A percentile compares a stretch with the other conserved stretches of the same genome.
Conservation (phyloP, 2,113 vertebrate genomes). For the Trogon surrucura region DNA sequence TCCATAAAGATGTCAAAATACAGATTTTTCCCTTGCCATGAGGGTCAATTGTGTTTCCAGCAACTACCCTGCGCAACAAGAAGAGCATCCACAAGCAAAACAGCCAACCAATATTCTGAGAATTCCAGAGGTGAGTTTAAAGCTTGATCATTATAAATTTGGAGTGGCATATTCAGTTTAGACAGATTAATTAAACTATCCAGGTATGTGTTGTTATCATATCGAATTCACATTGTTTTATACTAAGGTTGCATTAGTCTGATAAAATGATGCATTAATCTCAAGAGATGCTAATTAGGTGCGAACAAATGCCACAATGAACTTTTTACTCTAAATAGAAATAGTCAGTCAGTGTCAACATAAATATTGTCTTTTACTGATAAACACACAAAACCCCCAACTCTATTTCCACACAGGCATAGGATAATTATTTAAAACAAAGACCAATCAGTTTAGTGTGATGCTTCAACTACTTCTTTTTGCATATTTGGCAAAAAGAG, state of each 20-base stretch:
- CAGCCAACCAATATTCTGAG: slow-evolving; percentile 58
- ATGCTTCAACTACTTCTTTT: neutral
- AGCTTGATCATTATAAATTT: slow-evolving; percentile 70
- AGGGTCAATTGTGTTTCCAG: neutral
- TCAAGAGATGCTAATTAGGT: slow-evolving; percentile 72
- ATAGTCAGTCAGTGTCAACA: slow-evolving; percentile 58
- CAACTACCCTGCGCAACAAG: neutral
- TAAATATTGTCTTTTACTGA: slow-evolving; percentile 11
- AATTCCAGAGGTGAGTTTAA: slow-evolving; percentile 50
- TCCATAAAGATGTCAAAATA: neutral
- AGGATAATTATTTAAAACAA: neutral
- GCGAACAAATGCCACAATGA: slow-evolving; percentile 72
- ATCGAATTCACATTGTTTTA: slow-evolving; percentile 67
- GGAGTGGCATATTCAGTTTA: slow-evolving; percentile 66
- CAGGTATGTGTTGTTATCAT: slow-evolving; percentile 62
- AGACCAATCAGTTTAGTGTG: neutral
- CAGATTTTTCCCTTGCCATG: neutral
- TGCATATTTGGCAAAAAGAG: neutral
- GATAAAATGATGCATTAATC: slow-evolving; percentile 74
- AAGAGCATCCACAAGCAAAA: slow-evolving; percentile 34
- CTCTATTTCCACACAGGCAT: neutral
- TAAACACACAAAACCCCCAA: neutral
- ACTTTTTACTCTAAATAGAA: slow-evolving; percentile 67
- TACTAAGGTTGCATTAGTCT: slow-evolving; percentile 63
- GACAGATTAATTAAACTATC: slow-evolving; percentile 76